Percentiles rank a stretch among this genome's conserved stretches.
These are phyloP conservation scores for Pseudopodoces humilis DNA, from an alignment of 2,113 vertebrate genomes.

Conservation along the genomic window DNA sequence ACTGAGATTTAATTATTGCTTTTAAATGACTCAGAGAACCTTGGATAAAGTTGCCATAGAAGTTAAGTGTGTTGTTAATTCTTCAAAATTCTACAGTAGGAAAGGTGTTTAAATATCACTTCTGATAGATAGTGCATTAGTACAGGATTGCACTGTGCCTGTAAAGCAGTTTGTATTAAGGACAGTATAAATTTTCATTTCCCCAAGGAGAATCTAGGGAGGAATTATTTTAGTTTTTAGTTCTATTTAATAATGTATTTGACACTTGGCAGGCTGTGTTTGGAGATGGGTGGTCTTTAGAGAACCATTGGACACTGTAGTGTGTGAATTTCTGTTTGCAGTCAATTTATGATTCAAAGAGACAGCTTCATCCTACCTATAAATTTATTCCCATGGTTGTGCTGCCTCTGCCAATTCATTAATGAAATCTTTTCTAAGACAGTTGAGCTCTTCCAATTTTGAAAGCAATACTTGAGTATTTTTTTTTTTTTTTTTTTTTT, in stretches of 20 bases:
- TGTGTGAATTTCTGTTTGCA: not conserved
- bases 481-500: not conserved
- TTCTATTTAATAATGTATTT: not conserved
- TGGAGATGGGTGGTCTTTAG: not conserved
- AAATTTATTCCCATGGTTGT: slow-evolving; percentile 19
- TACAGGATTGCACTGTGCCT: not conserved
- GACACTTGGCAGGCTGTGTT: not conserved
- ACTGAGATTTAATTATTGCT: not conserved
- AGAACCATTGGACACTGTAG: not conserved
- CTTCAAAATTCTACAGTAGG: not conserved
- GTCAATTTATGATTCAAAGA: slow-evolving; percentile 2
- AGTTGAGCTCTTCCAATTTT: not conserved
- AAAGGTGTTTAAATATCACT: not conserved
- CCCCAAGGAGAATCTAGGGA: not conserved
- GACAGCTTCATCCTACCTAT: not conserved
- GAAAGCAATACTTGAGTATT: not conserved
- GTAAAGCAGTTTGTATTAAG: not conserved
- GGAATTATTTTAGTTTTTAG: not conserved
- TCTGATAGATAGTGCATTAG: not conserved
- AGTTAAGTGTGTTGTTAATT: not conserved
- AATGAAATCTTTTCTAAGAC: not conserved
- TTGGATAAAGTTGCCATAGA: not conserved
- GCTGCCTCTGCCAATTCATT: not conserved
- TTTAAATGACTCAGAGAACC: not conserved
- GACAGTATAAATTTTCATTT: not conserved